These are phyloP conservation scores for Corythornis leucogaster DNA, from an alignment of 2,797 vertebrate species.

Conservation along the genomic window DNA sequence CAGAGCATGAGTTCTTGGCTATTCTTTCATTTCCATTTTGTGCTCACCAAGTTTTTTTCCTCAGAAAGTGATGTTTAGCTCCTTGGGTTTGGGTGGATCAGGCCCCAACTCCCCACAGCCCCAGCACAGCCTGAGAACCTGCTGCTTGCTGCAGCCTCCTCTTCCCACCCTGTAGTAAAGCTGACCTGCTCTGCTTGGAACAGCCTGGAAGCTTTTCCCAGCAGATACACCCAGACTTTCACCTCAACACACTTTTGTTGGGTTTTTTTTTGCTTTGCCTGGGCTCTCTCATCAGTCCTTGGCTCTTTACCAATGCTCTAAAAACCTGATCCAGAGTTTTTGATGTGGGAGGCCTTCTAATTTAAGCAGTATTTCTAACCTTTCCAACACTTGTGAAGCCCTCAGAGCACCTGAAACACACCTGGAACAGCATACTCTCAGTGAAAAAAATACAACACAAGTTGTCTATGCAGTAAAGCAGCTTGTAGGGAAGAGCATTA, in stretches of 20 bases:
- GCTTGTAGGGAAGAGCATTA: neutral
- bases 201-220: neutral
- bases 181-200: neutral
- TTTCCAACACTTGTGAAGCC: neutral
- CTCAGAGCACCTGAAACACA: neutral
- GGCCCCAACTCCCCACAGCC: too few species aligned
- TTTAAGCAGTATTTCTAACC: neutral
- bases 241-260: neutral
- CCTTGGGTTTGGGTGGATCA: neutral
- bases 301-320: neutral
- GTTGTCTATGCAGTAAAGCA: neutral
- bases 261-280: neutral
- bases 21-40: neutral
- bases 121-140: neutral
- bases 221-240: neutral
- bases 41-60: neutral
- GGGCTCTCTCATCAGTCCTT: neutral
- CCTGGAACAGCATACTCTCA: neutral
- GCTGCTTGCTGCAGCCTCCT: neutral
- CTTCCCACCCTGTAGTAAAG: fast-evolving
- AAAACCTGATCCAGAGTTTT: neutral
- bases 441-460: fast-evolving
- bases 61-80: fast-evolving
- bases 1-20: neutral
- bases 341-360: neutral